A percentile compares a stretch with the other conserved stretches of the same genome.
Evolutionary conservation across 2,888 invertebrate genomes (phyloP).

Genomic region (Torymus tubicola): DNA sequence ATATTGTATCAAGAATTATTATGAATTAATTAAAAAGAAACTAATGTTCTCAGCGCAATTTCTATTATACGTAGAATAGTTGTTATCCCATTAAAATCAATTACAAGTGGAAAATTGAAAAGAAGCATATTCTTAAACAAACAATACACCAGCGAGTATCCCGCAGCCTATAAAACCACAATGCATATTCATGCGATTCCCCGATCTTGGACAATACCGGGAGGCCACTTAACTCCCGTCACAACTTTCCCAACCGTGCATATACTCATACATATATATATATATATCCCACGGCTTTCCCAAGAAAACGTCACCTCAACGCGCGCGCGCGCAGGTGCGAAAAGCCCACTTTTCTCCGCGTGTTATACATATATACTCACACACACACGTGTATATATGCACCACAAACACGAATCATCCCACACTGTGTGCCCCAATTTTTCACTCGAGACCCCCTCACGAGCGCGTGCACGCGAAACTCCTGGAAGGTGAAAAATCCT

Average conservation of each 20-base stretch:
- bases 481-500: conserved; percentile 14
- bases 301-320: conserved; percentile 26
- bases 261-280: background rate
- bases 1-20: too few relatives aligned
- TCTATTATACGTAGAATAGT: too few relatives aligned
- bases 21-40: background rate
- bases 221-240: background rate
- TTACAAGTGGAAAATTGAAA: background rate
- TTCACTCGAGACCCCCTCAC: conserved; percentile 35
- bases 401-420: too few relatives aligned
- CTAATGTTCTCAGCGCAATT: background rate
- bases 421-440: conserved; percentile 46
- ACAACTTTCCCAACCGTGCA: conserved; percentile 23
- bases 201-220: background rate
- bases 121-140: background rate
- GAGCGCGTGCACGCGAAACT: conserved; percentile 24
- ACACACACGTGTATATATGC: too few relatives aligned
- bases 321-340: conserved; percentile 37
- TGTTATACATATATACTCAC: background rate
- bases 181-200: conserved; percentile 2
- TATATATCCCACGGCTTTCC: conserved; percentile 6
- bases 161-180: background rate
- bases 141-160: background rate
- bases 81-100: conserved; percentile 24
- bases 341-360: conserved; percentile 33